phyloP scores from a whole-genome alignment of 2,888 invertebrate genomes.

The Conistra vaccinii region DNA sequence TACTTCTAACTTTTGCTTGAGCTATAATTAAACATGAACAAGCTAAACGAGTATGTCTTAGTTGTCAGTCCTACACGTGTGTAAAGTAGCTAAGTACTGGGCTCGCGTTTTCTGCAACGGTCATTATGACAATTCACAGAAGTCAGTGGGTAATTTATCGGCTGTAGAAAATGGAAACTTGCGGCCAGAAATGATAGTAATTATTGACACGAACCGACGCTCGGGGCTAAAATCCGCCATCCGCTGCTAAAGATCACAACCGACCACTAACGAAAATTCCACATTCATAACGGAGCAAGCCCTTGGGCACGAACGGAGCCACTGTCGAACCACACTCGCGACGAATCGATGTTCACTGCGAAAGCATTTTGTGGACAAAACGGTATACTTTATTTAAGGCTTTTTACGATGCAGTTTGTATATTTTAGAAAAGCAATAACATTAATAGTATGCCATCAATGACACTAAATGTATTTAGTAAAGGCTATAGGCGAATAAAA shows the following conservation, averaged over 20 bases:
- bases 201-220: conserved; percentile 88
- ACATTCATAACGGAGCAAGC: conserved; percentile 85
- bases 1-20: conserved; percentile 31
- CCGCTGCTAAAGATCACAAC: conserved; percentile 83
- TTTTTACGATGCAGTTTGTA: conserved; percentile 40
- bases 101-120: conserved; percentile 78
- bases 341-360: conserved; percentile 76
- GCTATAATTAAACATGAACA: conserved; percentile 53
- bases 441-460: conserved; percentile 42
- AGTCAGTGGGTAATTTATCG: conserved; percentile 85
- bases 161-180: conserved; percentile 83
- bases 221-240: conserved; percentile 78
- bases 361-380: conserved; percentile 76
- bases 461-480: conserved; percentile 43
- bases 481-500: conserved; percentile 22
- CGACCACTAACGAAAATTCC: conserved; percentile 88
- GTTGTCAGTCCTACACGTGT: conserved; percentile 67
- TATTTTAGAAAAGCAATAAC: conserved; percentile 45
- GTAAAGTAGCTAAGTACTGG: conserved; percentile 79
- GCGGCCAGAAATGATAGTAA: conserved; percentile 86
- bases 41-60: conserved; percentile 61
- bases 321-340: conserved; percentile 74
- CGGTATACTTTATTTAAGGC: conserved; percentile 66
- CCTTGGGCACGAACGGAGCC: conserved; percentile 81
- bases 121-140: conserved; percentile 87